A percentile compares a stretch with the other conserved stretches of the same genome.
Evolutionary conservation across 2,797 vertebrate genomes (phyloP).

Genomic region (Acanthurus lineatus): DNA sequence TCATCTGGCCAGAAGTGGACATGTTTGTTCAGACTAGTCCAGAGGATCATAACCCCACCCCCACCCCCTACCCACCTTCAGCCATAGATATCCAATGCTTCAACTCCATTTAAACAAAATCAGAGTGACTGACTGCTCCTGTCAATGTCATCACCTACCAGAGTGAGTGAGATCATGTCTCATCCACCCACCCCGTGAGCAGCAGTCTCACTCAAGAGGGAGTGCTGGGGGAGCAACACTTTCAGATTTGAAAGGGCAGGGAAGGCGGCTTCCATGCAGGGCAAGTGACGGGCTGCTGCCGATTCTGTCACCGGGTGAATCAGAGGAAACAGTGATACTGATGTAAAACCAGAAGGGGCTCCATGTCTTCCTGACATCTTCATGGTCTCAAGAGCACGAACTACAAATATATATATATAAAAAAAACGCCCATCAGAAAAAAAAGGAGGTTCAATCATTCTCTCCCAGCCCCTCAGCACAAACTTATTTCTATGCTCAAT

Average conservation of each 20-base stretch:
- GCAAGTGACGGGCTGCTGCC: conserved; percentile 30
- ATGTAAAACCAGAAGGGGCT: conserved; percentile 43
- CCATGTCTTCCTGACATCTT: conserved; percentile 14
- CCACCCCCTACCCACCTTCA: conserved; percentile 20
- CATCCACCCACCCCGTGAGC: conserved; percentile 49
- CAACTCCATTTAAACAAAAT: conserved; percentile 63
- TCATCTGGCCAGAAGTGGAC: conserved; percentile 67
- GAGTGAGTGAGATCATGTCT: conserved; percentile 71
- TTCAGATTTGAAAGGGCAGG: conserved; percentile 56
- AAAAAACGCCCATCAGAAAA: conserved; percentile 25
- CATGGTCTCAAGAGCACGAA: conserved; percentile 3
- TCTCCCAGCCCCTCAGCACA: conserved; percentile 29
- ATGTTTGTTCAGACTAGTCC: conserved; percentile 74
- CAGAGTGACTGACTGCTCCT: conserved; percentile 66
- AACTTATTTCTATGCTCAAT: conserved; percentile 78
- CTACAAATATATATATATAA: not conserved
- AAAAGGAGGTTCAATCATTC: conserved; percentile 42
- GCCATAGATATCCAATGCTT: conserved; percentile 54
- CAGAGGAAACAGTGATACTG: conserved; percentile 36
- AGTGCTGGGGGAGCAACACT: conserved; percentile 47
- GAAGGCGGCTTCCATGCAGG: conserved; percentile 30
- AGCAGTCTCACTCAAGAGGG: conserved; percentile 55
- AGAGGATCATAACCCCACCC: conserved; percentile 60
- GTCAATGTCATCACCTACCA: conserved; percentile 71
- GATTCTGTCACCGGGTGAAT: conserved; percentile 51